phyloP scores from a whole-genome alignment of 2,888 invertebrate species.

The Pyralis farinalis region DNA sequence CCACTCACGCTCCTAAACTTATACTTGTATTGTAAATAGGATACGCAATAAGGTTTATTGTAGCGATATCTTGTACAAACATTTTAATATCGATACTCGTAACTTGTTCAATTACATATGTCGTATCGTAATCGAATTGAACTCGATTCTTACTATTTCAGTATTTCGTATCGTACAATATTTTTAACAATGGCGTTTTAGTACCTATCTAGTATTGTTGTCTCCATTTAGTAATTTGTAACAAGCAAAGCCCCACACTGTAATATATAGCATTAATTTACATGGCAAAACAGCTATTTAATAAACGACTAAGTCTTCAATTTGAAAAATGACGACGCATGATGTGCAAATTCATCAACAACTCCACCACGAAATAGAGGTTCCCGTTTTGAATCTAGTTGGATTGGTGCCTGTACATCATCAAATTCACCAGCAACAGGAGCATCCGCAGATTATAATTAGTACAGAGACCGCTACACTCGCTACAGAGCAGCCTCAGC shows the following conservation, averaged over 20 bases:
- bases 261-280: background rate
- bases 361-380: slow-evolving; percentile 14
- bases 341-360: slow-evolving; percentile 17
- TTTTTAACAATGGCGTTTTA: background rate
- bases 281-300: too few relatives aligned
- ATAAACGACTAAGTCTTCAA: background rate
- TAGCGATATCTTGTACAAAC: too few relatives aligned
- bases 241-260: background rate
- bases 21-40: too few relatives aligned
- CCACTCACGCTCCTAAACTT: too few relatives aligned
- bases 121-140: too few relatives aligned
- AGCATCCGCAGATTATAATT: slow-evolving; percentile 27
- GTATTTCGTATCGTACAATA: too few relatives aligned
- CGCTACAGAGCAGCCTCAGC: slow-evolving; percentile 18
- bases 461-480: slow-evolving; percentile 21
- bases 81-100: too few relatives aligned
- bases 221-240: too few relatives aligned
- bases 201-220: too few relatives aligned
- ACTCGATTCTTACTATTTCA: too few relatives aligned
- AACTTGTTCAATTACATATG: too few relatives aligned
- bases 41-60: too few relatives aligned
- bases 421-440: slow-evolving; percentile 20
- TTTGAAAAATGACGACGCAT: slow-evolving; percentile 18
- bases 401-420: slow-evolving; percentile 18
- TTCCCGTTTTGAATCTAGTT: slow-evolving; percentile 18